phyloP scores from a whole-genome alignment of 2,888 invertebrate species.

The Lithophane semibrunnea region DNA sequence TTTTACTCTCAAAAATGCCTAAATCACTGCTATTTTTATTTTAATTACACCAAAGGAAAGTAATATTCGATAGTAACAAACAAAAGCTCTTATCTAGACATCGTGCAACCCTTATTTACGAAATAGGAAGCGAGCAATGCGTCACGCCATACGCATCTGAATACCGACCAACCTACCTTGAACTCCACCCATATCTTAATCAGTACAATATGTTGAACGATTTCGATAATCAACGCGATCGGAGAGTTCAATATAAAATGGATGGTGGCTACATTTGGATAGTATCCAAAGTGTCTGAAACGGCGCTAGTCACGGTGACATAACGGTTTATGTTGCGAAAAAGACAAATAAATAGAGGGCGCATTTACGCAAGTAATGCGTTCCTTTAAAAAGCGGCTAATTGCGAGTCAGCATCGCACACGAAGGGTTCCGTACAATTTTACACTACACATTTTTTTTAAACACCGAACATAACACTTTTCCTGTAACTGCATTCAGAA shows the following conservation, averaged over 20 bases:
- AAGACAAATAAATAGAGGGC: slow-evolving; percentile 47
- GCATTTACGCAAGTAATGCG: slow-evolving; percentile 50
- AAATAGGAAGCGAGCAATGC: slow-evolving; percentile 77
- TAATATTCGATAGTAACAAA: slow-evolving; percentile 57
- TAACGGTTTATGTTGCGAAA: slow-evolving; percentile 77
- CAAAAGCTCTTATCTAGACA: slow-evolving; percentile 65
- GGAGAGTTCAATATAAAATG: slow-evolving; percentile 68
- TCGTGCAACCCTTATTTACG: slow-evolving; percentile 76
- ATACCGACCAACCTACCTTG: slow-evolving; percentile 67
- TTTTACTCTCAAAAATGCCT: slow-evolving; percentile 8
- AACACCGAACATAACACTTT: not conserved
- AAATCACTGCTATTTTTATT: slow-evolving; percentile 29
- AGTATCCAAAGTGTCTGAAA: slow-evolving; percentile 83
- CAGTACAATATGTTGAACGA: slow-evolving; percentile 36
- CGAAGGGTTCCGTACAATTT: not conserved
- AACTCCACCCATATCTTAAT: slow-evolving; percentile 65
- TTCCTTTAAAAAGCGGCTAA: slow-evolving; percentile 27
- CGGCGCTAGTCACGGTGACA: slow-evolving; percentile 79
- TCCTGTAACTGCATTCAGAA: not conserved
- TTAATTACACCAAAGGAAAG: slow-evolving; percentile 53
- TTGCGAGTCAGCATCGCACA: not conserved
- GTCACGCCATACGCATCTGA: slow-evolving; percentile 73
- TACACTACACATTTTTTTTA: not conserved
- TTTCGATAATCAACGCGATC: slow-evolving; percentile 65
- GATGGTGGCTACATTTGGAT: slow-evolving; percentile 78